Percentiles rank a stretch among this genome's conserved stretches.
These are phyloP conservation scores for Phortica magna DNA, from an alignment of 2,888 invertebrate genomes.

Conservation along the genomic window DNA sequence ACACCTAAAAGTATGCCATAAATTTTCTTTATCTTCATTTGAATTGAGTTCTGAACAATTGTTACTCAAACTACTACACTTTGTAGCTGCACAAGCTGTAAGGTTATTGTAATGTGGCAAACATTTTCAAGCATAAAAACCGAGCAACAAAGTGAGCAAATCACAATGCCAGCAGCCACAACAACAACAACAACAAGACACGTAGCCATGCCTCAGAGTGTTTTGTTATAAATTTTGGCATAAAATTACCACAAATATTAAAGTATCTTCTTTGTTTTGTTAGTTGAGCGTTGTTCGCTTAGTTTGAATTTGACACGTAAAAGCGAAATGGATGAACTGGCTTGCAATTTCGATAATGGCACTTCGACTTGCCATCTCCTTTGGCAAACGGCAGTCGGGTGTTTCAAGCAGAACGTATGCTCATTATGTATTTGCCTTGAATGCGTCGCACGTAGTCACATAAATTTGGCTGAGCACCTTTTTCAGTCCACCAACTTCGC, in stretches of 20 bases:
- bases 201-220: too few species aligned
- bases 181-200: too few species aligned
- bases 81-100: background rate
- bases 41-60: too few species aligned
- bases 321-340: background rate
- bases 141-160: too few species aligned
- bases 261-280: background rate
- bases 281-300: background rate
- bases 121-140: background rate
- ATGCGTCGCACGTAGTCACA: conserved; percentile 68
- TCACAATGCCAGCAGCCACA: too few species aligned
- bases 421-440: conserved; percentile 35
- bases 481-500: background rate
- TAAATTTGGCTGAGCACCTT: conserved; percentile 53
- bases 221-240: background rate
- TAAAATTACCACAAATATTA: background rate
- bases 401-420: background rate
- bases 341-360: background rate
- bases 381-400: background rate
- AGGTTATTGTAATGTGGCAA: background rate
- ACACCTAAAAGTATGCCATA: too few species aligned
- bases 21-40: too few species aligned
- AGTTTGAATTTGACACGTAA: background rate
- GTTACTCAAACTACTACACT: too few species aligned
- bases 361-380: background rate